Evolutionary conservation across 64 coral and sea anemone species (phyloP).

Genomic region (Astreopora myriophthalma): DNA sequence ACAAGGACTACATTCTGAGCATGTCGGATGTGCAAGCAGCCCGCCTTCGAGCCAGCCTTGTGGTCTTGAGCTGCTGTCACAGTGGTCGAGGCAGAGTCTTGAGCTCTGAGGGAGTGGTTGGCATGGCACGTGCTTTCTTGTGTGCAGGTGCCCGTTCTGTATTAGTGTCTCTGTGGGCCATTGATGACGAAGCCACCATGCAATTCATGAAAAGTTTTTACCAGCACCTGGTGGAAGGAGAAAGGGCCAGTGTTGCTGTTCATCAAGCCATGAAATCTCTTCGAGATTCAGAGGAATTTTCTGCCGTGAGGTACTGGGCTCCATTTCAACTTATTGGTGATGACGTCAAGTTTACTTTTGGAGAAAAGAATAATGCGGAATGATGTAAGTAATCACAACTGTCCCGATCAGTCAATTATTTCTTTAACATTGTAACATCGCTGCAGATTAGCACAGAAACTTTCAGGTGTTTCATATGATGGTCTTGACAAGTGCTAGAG

Average conservation of each 20-base stretch:
- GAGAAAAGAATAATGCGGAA: too few relatives aligned
- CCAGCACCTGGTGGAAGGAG: background rate
- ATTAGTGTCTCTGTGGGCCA: constrained; percentile 9
- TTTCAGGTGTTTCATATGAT: too few relatives aligned
- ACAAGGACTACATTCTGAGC: constrained; percentile 7
- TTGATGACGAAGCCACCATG: background rate
- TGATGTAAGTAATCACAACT: too few relatives aligned
- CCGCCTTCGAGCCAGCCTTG: background rate
- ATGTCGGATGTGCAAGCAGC: constrained; percentile 6
- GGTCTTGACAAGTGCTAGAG: too few relatives aligned
- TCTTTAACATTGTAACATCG: too few relatives aligned
- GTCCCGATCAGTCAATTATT: too few relatives aligned
- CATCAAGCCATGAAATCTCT: background rate
- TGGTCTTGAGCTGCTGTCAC: constrained; percentile 50
- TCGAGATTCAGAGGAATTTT: background rate
- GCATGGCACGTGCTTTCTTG: background rate
- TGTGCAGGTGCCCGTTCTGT: constrained; percentile 26
- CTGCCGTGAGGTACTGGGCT: background rate
- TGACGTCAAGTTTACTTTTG: background rate
- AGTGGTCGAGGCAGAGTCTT: background rate
- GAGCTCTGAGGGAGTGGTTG: background rate
- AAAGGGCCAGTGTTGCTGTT: background rate
- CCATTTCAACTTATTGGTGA: constrained; percentile 8
- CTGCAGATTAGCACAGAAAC: too few relatives aligned
- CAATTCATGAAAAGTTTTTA: constrained; percentile 11